Conservation (phyloP, 2,113 vertebrate species). For the Cacatua alba region DNA sequence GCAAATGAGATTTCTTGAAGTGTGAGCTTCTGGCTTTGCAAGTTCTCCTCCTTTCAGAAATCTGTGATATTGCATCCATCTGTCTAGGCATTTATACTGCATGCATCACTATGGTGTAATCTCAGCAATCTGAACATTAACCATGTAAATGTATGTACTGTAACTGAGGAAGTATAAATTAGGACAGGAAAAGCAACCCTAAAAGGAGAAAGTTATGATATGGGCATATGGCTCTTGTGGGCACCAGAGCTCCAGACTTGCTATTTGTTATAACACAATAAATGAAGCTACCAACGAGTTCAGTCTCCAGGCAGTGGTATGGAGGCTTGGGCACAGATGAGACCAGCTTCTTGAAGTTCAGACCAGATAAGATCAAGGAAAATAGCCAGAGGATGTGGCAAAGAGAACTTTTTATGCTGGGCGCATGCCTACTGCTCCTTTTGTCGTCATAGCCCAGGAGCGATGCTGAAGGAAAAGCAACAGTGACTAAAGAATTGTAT, state of each 20-base stretch:
- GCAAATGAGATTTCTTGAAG: conserved; percentile 55
- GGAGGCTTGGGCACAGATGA: neutral
- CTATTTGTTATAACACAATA: conserved; percentile 16
- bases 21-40: conserved; percentile 57
- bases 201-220: conserved; percentile 50
- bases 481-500: neutral
- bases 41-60: conserved; percentile 65
- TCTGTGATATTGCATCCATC: conserved; percentile 69
- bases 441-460: neutral
- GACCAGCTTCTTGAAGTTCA: neutral
- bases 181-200: conserved; percentile 55
- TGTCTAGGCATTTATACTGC: conserved; percentile 61
- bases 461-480: neutral
- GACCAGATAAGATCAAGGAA: neutral
- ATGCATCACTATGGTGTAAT: conserved; percentile 58
- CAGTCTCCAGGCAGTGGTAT: neutral
- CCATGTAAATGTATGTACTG: conserved; percentile 67
- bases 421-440: neutral
- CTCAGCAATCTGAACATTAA: conserved; percentile 50
- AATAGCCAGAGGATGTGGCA: neutral
- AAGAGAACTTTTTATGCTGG: neutral
- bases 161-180: conserved; percentile 59
- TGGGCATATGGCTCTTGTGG: conserved; percentile 14
- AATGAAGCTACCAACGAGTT: neutral
- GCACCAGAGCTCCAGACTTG: neutral